Conservation (phyloP, 2,797 vertebrate genomes). For the Vipera ursinii region DNA sequence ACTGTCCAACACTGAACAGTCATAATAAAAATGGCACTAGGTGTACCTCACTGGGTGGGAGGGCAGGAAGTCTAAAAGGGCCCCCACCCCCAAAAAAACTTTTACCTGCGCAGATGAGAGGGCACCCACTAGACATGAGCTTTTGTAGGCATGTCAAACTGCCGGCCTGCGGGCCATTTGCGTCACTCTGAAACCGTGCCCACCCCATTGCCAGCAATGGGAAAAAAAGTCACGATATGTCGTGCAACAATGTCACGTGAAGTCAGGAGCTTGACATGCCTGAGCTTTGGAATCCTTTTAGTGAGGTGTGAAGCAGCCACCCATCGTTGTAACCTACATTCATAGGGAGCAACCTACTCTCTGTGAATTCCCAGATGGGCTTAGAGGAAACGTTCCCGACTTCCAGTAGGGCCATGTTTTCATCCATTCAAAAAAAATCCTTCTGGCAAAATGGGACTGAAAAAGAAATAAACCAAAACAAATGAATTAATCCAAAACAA, state of each 20-base stretch:
- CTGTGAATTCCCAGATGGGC: not conserved
- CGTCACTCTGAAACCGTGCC: too few relatives aligned
- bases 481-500: not conserved
- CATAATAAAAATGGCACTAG: not conserved
- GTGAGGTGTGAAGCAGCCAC: not conserved
- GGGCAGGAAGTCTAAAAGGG: not conserved
- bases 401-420: not conserved
- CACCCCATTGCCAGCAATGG: too few relatives aligned
- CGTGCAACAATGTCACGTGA: too few relatives aligned
- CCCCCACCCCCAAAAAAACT: not conserved
- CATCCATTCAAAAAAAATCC: not conserved
- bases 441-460: not conserved
- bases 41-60: not conserved
- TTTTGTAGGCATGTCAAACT: not conserved
- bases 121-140: not conserved
- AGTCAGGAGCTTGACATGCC: too few relatives aligned
- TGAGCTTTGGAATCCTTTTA: not conserved
- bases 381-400: not conserved
- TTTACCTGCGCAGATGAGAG: not conserved
- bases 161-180: too few relatives aligned
- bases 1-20: not conserved
- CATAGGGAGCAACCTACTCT: not conserved
- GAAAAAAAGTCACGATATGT: too few relatives aligned
- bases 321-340: not conserved
- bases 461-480: not conserved